Evolutionary conservation across 2,113 vertebrate species (phyloP), one percentile per base, ranked within the genome.

Genomic region (Chroicocephalus ridibundus): DNA sequence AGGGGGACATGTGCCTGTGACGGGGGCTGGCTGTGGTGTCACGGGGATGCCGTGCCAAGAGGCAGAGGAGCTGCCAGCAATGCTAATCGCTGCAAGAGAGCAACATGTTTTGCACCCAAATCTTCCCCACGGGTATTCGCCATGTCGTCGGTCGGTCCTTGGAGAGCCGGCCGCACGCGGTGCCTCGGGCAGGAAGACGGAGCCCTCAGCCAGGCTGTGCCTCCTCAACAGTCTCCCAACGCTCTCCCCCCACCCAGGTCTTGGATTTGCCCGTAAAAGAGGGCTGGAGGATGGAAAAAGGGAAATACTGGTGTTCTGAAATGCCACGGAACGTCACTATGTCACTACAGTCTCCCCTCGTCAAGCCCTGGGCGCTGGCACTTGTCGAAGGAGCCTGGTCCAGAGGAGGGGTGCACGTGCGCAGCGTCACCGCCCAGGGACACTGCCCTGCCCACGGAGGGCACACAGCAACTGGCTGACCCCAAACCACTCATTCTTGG

Each of bases 31-130:
- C 18, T 3, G 1, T 29, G 44, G 66, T 40, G 66, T 31, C 65
- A n/a, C 2, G 0, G 15, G 54, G 32, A 32, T 3, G 2, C 3
- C 0, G 1, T 57, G 54, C 44, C 47, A 82, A 51, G 47, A 18
- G 42, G 32, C 65, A 79, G 65, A 44, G 36, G 8, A 68, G 25
- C 34, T 11, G 7, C 13, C 68, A 84, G 60, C 24, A 74, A 31
- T 2, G 13, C 18, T 61, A 15, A 38, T 38, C 40, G 34, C 40
- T 42, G 40, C 46, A 42, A 27, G 46, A 68, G 16, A 20, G 68
- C 40, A 26, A n/a, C 42, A 49, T 29, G 22, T 27, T 58, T 24
- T 24, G 38, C 38, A 54, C 24, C 29, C 44, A 51, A 17, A n/a
- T 71, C 24, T 10, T 66, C 38, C 52, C 72, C 46, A 6, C 1